Percentiles rank a stretch among this genome's conserved stretches.
These are phyloP conservation scores for Eupithecia centaureata DNA, from an alignment of 2,888 invertebrate genomes.

Conservation along the genomic window DNA sequence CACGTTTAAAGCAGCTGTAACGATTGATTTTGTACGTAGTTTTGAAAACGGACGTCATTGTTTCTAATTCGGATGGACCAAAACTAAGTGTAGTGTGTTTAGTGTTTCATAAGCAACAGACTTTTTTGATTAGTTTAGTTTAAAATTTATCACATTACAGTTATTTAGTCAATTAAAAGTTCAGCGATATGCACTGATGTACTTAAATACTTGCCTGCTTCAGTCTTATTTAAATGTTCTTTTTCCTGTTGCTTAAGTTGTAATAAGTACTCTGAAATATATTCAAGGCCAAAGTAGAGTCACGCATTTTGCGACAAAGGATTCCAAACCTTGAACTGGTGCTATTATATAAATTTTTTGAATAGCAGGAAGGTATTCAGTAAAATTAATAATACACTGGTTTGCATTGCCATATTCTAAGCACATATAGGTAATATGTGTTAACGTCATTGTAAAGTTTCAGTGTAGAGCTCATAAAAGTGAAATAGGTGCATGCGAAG, in stretches of 20 bases:
- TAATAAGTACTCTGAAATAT: background rate
- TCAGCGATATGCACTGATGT: background rate
- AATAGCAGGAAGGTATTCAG: background rate
- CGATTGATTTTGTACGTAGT: constrained; percentile 34
- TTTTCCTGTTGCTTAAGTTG: background rate
- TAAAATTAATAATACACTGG: background rate
- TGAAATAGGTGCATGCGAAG: constrained; percentile 50
- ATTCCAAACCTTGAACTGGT: background rate
- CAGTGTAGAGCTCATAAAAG: constrained; percentile 56
- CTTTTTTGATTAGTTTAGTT: background rate
- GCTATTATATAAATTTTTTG: background rate
- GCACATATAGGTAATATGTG: background rate
- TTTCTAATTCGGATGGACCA: constrained; percentile 37
- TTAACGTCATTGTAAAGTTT: constrained; percentile 47
- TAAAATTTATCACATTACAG: background rate
- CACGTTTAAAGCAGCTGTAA: constrained; percentile 38
- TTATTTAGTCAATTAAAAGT: background rate
- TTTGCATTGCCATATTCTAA: background rate
- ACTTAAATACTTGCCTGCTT: background rate
- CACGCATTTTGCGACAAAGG: background rate
- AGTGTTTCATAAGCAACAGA: background rate
- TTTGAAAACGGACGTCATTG: constrained; percentile 38
- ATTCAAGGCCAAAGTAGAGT: background rate
- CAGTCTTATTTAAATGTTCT: background rate
- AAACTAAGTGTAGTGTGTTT: constrained; percentile 23